Evolutionary conservation across 2,797 vertebrate species (phyloP).

Genomic region (Oreochromis mossambicus): DNA sequence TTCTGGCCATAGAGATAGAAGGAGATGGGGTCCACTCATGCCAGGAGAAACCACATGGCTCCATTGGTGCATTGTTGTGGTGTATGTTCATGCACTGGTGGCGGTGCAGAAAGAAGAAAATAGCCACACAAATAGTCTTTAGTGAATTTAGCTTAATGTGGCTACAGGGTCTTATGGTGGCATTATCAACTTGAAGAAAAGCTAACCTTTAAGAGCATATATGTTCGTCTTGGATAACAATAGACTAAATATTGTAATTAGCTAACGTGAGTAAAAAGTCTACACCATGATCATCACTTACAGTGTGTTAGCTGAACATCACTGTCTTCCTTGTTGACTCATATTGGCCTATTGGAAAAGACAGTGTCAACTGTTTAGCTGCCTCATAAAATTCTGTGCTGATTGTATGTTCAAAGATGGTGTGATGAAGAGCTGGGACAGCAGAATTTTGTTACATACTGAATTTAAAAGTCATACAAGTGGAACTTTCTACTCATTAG

Average conservation of each 20-base stretch:
- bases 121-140: neutral
- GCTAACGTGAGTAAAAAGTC: neutral
- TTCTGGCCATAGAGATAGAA: conserved; percentile 22
- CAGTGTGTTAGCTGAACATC: neutral
- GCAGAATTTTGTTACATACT: neutral
- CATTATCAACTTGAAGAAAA: neutral
- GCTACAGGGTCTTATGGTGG: neutral
- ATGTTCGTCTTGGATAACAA: neutral
- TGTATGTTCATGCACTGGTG: neutral
- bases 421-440: neutral
- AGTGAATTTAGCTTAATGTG: neutral
- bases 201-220: neutral
- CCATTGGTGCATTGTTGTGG: neutral
- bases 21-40: conserved; percentile 18
- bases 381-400: neutral
- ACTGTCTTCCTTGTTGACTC: neutral
- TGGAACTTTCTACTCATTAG: neutral
- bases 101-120: neutral
- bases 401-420: neutral
- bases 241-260: neutral
- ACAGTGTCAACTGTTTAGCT: neutral
- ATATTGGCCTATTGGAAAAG: neutral
- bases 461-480: neutral
- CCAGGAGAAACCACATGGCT: conserved; percentile 18
- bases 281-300: neutral